Conservation (phyloP, 1,140 invertebrate species). For the Anastatus disparis region DNA sequence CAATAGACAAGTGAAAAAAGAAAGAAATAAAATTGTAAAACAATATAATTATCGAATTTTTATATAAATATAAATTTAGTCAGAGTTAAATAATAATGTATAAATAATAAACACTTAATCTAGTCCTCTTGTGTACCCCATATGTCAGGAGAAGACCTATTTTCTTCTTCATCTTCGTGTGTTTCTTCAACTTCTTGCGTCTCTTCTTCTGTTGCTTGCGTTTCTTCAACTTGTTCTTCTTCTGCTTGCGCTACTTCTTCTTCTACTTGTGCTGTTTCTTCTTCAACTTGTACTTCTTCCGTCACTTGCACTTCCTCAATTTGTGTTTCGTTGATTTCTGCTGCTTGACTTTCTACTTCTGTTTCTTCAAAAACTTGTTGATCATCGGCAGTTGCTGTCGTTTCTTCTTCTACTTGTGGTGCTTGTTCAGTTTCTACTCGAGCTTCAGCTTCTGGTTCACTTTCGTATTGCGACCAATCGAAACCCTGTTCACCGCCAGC, state of each 20-base stretch:
- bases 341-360: constrained; percentile 8
- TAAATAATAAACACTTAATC: constrained; percentile 2
- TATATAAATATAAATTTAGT: background rate
- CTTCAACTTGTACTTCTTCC: background rate
- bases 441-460: constrained; percentile 7
- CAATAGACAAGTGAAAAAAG: constrained; percentile 33
- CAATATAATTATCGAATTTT: constrained; percentile 17
- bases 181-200: background rate
- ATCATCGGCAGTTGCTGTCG: background rate
- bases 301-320: constrained; percentile 3
- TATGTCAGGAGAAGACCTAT: background rate
- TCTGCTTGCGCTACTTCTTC: background rate
- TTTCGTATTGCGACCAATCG: constrained; percentile 32
- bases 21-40: too few species aligned
- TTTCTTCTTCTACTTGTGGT: constrained; percentile 42
- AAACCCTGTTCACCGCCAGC: constrained; percentile 29
- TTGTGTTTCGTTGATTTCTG: constrained; percentile 24
- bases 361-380: constrained; percentile 28
- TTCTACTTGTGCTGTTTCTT: background rate
- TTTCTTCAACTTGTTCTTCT: background rate
- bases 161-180: background rate
- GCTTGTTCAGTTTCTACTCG: background rate
- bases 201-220: background rate
- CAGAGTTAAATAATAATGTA: background rate
- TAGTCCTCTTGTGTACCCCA: constrained; percentile 8